Percentiles rank a stretch among this genome's conserved stretches.
Conservation (phyloP, 1,140 invertebrate genomes). For the Temnothorax nylanderi region DNA sequence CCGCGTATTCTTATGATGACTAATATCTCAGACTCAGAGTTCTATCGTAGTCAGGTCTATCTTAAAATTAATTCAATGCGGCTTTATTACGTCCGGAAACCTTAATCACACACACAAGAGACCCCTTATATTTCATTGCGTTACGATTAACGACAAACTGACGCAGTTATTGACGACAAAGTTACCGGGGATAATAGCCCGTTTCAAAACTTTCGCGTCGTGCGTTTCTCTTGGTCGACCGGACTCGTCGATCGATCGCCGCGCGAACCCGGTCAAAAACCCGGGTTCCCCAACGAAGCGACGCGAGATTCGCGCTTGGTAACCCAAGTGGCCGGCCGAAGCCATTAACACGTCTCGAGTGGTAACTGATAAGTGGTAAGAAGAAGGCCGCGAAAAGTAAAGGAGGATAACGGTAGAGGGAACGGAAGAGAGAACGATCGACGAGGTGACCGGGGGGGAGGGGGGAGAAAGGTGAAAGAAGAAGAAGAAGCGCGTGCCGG, state of each 20-base stretch:
- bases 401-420: background rate
- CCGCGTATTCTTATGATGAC: background rate
- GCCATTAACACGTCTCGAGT: conserved; percentile 52
- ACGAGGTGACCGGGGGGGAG: background rate
- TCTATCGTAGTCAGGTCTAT: background rate
- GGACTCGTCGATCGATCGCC: background rate
- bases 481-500: conserved; percentile 62
- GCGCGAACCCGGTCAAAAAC: conserved; percentile 8
- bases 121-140: background rate
- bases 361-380: conserved; percentile 43
- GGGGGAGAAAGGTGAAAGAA: conserved; percentile 4
- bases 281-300: background rate
- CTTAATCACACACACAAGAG: background rate
- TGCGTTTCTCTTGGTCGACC: background rate
- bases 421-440: background rate
- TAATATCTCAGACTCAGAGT: background rate
- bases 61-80: background rate
- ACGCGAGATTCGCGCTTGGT: conserved; percentile 45
- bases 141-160: background rate
- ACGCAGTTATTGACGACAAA: background rate
- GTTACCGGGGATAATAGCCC: background rate
- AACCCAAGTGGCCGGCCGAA: conserved; percentile 35
- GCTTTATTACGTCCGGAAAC: background rate
- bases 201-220: background rate
- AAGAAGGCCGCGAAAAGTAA: conserved; percentile 23